Conservation (phyloP, 2,888 invertebrate genomes). For the Ferrisia virgata region DNA sequence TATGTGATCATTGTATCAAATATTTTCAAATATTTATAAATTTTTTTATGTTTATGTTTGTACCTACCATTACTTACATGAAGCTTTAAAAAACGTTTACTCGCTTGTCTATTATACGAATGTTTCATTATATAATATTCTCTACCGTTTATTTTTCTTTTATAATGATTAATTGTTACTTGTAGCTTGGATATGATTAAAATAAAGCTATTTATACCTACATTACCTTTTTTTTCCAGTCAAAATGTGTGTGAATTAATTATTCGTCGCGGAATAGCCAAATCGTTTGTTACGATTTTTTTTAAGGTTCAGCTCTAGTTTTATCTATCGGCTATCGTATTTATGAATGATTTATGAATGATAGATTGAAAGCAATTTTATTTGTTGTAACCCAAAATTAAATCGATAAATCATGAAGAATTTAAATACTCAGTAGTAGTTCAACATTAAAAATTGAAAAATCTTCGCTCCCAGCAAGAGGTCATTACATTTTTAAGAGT, state of each 20-base stretch:
- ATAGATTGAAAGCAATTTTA: too few relatives aligned
- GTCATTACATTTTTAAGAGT: too few relatives aligned
- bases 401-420: too few relatives aligned
- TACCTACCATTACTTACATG: not conserved
- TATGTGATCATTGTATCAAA: conserved; percentile 29
- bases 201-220: conserved; percentile 32
- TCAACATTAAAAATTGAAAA: too few relatives aligned
- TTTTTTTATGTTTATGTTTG: conserved; percentile 25
- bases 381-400: too few relatives aligned
- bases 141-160: conserved; percentile 18
- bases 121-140: conserved; percentile 4
- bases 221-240: not conserved
- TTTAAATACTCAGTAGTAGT: too few relatives aligned
- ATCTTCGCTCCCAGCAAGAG: too few relatives aligned
- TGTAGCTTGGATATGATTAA: conserved; percentile 15
- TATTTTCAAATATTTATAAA: conserved; percentile 21
- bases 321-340: too few relatives aligned
- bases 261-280: too few relatives aligned
- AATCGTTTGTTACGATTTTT: too few relatives aligned
- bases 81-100: not conserved
- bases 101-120: conserved; percentile 13
- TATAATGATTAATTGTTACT: conserved; percentile 18
- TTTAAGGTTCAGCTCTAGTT: too few relatives aligned
- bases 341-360: too few relatives aligned
- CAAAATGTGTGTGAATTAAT: not conserved